These are phyloP conservation scores for Steinernema scapterisci DNA, from an alignment of 2,888 invertebrate genomes.

Conservation along the genomic window DNA sequence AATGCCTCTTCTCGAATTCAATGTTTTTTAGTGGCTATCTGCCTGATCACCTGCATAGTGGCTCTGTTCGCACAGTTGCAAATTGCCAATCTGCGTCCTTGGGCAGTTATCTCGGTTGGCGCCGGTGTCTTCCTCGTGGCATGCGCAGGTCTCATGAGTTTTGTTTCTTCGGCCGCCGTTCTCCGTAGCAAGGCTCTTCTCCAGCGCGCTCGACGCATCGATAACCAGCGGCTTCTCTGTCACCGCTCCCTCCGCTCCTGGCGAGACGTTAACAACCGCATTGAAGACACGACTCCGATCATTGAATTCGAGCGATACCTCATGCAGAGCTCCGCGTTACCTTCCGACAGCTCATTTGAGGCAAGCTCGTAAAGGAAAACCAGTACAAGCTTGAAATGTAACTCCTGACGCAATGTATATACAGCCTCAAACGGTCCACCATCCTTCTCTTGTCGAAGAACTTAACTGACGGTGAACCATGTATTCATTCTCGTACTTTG, in stretches of 20 bases:
- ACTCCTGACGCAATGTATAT: not conserved
- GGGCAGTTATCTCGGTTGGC: constrained; percentile 45
- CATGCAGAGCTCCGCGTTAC: constrained; percentile 33
- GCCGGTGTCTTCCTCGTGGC: constrained; percentile 49
- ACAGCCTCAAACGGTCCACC: not conserved
- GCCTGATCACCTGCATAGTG: constrained; percentile 46
- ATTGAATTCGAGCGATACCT: constrained; percentile 54
- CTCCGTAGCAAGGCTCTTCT: constrained; percentile 47
- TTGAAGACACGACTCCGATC: constrained; percentile 52
- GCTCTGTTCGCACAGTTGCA: constrained; percentile 49
- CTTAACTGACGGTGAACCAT: not conserved
- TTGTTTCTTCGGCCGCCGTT: constrained; percentile 46
- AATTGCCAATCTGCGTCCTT: constrained; percentile 46
- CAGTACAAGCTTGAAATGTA: not conserved
- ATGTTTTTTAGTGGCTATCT: constrained; percentile 52
- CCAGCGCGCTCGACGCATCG: constrained; percentile 47
- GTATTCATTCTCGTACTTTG: not conserved
- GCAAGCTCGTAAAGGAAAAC: not conserved
- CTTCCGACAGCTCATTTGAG: constrained; percentile 10
- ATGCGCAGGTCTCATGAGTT: constrained; percentile 45
- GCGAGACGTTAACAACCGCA: constrained; percentile 50
- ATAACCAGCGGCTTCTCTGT: constrained; percentile 56
- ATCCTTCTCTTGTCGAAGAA: not conserved
- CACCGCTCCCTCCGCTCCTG: constrained; percentile 55
- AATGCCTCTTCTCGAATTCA: too few relatives aligned